Evolutionary conservation across 2,888 invertebrate genomes (phyloP), one percentile per base, ranked within the genome.

Genomic region (Trichopria drosophilae): DNA sequence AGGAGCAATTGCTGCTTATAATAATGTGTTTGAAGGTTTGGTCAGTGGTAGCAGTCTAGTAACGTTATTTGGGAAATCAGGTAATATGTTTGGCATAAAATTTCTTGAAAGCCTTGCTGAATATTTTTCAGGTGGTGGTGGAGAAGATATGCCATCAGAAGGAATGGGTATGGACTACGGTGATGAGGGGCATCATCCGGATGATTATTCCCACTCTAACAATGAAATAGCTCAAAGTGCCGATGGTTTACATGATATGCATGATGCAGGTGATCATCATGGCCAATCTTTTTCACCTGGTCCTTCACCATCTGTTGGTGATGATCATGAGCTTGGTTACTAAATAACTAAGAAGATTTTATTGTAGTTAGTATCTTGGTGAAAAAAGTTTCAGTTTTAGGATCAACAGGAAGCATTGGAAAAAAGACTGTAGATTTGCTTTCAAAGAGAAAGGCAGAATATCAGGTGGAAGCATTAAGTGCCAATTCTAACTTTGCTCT

Each of bases 21-120:
- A n/a, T 51, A 51, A 51, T 10, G 51, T 51, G 51, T 51, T 51
- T 51, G 51, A 51, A 51, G 35, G 45, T 45, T 51, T 51, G 23
- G 45, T 51, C 12, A 51, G 51, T 51, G 45, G 51, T 16, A 51
- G 51, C 35, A 51, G 51, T 51, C 28, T 51, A 44, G 51, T 45
- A 51, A 51, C 51, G 13, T 40, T 51, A 35, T 45, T 51, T 45
- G 44, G 51, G 39, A 50, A 50, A 44, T 50, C 50, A 50, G 50
- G 50, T 50, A 50, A 50, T 50, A 50, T 50, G 50, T 50, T 50
- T 50, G 50, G 50, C 50, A 50, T 50, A 50, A 50, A 50, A 50
- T 50, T 50, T 50, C 50, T 50, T 50, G 50, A 50, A 50, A 24
- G 50, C 44, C 43, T 50, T 50, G 44, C 50, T 44, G 50, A 50